phyloP scores from a whole-genome alignment of 2,113 vertebrate species.

The Speoplatyrhinus poulsoni region DNA sequence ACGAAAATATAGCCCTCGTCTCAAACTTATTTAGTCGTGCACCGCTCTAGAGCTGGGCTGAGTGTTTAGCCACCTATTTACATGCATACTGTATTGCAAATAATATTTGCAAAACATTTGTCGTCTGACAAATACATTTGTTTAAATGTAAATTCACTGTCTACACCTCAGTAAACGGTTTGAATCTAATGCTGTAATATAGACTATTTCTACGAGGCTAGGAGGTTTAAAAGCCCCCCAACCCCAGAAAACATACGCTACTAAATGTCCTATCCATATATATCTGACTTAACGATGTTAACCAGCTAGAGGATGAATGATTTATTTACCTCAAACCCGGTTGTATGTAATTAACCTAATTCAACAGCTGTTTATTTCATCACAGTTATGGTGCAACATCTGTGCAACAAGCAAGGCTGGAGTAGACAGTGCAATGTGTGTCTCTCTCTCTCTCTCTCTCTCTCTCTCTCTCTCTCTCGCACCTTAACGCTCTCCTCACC shows the following conservation, averaged over 20 bases:
- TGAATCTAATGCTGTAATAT: background rate
- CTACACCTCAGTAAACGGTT: background rate
- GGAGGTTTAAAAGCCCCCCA: too few species aligned
- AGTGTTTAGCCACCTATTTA: too few species aligned
- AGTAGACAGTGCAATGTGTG: background rate
- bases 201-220: background rate
- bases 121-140: background rate
- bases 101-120: background rate
- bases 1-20: background rate
- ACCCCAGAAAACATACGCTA: too few species aligned
- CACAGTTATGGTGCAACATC: background rate
- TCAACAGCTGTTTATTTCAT: background rate
- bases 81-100: too few species aligned
- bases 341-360: background rate
- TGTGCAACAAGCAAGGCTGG: background rate
- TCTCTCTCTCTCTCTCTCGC: background rate
- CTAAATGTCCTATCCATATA: too few species aligned
- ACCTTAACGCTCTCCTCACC: constrained; percentile 3
- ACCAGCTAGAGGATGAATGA: background rate
- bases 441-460: too few species aligned
- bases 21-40: background rate
- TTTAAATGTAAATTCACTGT: background rate
- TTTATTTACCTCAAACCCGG: background rate
- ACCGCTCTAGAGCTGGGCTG: too few species aligned
- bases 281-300: background rate